These are phyloP conservation scores for Brachypteracias leptosomus DNA, from an alignment of 2,113 vertebrate species.

Conservation along the genomic window DNA sequence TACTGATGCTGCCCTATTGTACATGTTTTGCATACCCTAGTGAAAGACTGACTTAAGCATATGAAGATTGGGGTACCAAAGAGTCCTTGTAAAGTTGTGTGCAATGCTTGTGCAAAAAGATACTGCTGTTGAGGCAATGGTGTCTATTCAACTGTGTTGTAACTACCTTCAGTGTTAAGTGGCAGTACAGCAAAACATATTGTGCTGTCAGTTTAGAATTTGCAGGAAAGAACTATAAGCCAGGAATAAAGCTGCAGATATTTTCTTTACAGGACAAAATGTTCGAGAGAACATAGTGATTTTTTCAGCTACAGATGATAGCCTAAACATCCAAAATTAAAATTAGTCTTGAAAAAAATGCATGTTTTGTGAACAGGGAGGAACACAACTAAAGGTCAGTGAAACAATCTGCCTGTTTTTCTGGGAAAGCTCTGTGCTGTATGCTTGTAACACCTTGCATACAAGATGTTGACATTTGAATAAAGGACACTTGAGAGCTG, in stretches of 20 bases:
- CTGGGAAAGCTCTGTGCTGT: not conserved
- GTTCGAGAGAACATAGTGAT: not conserved
- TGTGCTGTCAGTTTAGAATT: not conserved
- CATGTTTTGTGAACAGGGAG: not conserved
- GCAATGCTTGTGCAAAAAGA: not conserved
- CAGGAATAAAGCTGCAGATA: not conserved
- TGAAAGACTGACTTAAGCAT: not conserved
- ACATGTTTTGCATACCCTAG: not conserved
- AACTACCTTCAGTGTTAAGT: not conserved
- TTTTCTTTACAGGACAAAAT: constrained; percentile 10
- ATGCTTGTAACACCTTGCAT: constrained; percentile 52
- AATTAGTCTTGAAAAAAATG: constrained; percentile 18
- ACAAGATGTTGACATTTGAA: constrained; percentile 68
- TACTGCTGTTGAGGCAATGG: not conserved
- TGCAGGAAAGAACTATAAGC: not conserved
- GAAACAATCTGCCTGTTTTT: constrained; percentile 55
- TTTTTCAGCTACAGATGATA: constrained; percentile 43
- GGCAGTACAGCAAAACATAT: not conserved
- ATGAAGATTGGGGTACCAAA: not conserved
- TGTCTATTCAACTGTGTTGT: not conserved
- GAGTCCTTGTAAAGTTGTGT: not conserved
- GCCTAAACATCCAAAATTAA: constrained; percentile 44
- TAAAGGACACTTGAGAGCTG: constrained; percentile 55
- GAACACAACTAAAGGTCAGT: constrained; percentile 54
- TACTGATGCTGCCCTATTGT: not conserved